Percentiles rank a stretch among this genome's conserved stretches.
Conservation (phyloP, 2,888 invertebrate species). For the Argyra leucocephala region DNA sequence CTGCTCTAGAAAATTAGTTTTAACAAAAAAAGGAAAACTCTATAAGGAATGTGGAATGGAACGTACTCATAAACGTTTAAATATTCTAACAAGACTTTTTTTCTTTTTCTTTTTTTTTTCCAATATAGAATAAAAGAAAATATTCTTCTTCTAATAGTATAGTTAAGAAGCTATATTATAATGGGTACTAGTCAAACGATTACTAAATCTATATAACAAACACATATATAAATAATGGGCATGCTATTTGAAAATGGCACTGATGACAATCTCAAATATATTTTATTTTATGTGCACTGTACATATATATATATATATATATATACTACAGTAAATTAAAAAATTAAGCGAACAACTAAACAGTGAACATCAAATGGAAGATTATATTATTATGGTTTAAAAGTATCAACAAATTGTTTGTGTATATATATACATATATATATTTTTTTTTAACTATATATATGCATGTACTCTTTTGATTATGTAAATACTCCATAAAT, state of each 20-base stretch:
- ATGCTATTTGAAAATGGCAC: not conserved
- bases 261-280: not conserved
- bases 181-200: not conserved
- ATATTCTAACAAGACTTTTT: not conserved
- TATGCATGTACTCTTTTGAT: too few species aligned
- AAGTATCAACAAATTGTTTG: too few species aligned
- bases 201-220: not conserved
- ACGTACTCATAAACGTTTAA: not conserved
- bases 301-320: not conserved
- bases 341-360: too few species aligned
- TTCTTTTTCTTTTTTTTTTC: not conserved
- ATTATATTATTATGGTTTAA: too few species aligned
- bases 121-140: not conserved
- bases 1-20: too few species aligned
- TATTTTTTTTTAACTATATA: too few species aligned
- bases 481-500: too few species aligned
- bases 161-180: conserved; percentile 1
- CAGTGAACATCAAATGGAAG: too few species aligned
- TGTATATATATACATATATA: too few species aligned
- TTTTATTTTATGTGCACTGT: not conserved
- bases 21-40: too few species aligned
- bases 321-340: too few species aligned
- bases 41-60: too few species aligned
- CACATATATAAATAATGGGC: not conserved
- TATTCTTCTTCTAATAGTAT: not conserved